These are phyloP conservation scores for Sarcophaga rosellei DNA, from an alignment of 2,888 invertebrate species.

Conservation along the genomic window DNA sequence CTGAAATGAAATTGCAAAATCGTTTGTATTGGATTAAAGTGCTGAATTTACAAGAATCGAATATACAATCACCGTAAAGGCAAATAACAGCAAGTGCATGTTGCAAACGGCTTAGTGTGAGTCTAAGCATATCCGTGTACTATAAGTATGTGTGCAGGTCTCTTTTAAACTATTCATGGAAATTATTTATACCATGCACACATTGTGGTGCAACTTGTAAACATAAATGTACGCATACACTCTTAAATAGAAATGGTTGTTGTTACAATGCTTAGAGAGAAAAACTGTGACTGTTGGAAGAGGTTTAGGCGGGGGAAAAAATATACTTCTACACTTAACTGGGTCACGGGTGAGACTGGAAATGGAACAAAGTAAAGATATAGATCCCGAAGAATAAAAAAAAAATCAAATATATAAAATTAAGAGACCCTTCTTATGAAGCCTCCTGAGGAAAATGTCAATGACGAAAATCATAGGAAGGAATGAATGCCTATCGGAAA, in stretches of 20 bases:
- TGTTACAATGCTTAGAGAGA: neutral
- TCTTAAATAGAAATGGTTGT: neutral
- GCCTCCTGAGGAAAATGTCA: too few relatives aligned
- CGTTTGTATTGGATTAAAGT: slow-evolving; percentile 20
- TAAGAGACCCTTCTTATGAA: too few relatives aligned
- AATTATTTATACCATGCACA: slow-evolving; percentile 29
- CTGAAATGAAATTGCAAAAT: too few relatives aligned
- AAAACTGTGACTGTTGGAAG: too few relatives aligned
- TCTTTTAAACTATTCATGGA: slow-evolving; percentile 14
- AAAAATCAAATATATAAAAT: too few relatives aligned
- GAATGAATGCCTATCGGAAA: too few relatives aligned
- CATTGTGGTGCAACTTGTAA: neutral
- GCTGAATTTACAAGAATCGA: slow-evolving; percentile 48
- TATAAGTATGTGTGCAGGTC: neutral
- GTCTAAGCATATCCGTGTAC: neutral
- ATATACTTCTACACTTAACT: neutral
- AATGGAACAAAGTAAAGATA: too few relatives aligned
- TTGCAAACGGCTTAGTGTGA: slow-evolving; percentile 35
- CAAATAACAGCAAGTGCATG: slow-evolving; percentile 48
- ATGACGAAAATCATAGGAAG: too few relatives aligned
- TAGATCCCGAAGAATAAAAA: too few relatives aligned
- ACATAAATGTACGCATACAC: slow-evolving; percentile 12
- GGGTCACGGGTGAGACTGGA: neutral
- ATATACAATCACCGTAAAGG: slow-evolving; percentile 53
- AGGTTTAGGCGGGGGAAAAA: too few relatives aligned